These are phyloP conservation scores for Berghia stephanieae DNA, from an alignment of 1,140 invertebrate species.

Conservation along the genomic window DNA sequence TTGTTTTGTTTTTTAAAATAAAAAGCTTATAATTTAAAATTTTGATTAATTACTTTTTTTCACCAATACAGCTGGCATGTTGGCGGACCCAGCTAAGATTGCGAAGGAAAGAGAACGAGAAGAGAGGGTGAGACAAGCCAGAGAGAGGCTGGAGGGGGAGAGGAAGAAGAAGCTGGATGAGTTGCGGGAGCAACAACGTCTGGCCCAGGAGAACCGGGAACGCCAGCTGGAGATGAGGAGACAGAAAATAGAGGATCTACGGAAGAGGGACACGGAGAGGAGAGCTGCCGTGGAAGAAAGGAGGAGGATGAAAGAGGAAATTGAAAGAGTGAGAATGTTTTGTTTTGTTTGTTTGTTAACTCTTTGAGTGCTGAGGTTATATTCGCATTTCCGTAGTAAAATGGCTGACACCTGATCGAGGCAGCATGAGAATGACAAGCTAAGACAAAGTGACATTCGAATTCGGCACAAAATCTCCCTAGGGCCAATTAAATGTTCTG, in stretches of 20 bases:
- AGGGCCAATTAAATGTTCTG: too few relatives aligned
- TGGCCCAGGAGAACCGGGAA: conserved; percentile 59
- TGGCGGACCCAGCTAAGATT: conserved; percentile 47
- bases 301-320: conserved; percentile 49
- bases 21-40: too few relatives aligned
- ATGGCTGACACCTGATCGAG: too few relatives aligned
- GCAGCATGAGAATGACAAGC: too few relatives aligned
- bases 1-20: too few relatives aligned
- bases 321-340: conserved; percentile 46
- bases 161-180: conserved; percentile 57
- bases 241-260: conserved; percentile 59
- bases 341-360: not conserved
- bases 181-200: conserved; percentile 55
- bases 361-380: not conserved
- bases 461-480: too few relatives aligned
- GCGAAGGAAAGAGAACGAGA: conserved; percentile 59
- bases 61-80: conserved; percentile 24
- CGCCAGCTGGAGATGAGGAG: conserved; percentile 55
- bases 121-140: conserved; percentile 50
- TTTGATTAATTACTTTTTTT: too few relatives aligned
- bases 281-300: conserved; percentile 57
- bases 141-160: conserved; percentile 55
- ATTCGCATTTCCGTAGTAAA: too few relatives aligned
- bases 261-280: conserved; percentile 54
- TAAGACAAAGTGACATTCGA: too few relatives aligned